phyloP scores from a whole-genome alignment of 2,888 invertebrate species.

The Pterostichus niger region DNA sequence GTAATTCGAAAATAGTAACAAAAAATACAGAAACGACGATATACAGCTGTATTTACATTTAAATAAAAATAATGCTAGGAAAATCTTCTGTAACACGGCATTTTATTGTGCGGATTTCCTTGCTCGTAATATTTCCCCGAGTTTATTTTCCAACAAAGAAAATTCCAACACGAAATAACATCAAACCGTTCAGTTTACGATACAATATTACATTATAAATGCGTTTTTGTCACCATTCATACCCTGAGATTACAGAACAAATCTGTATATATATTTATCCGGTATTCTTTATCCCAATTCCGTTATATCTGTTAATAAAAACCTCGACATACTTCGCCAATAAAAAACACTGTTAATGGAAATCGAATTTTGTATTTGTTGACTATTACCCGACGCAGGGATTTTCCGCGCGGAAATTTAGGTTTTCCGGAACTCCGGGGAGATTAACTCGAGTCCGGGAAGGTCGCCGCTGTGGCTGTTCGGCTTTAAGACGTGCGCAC shows the following conservation, averaged over 20 bases:
- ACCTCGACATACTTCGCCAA: constrained; percentile 15
- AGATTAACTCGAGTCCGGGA: constrained; percentile 10
- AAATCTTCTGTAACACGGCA: constrained; percentile 23
- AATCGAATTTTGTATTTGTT: constrained; percentile 52
- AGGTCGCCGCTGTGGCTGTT: not conserved
- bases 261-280: constrained; percentile 37
- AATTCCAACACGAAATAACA: not conserved
- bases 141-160: constrained; percentile 32
- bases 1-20: too few relatives aligned
- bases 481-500: constrained; percentile 47
- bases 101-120: constrained; percentile 36
- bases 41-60: constrained; percentile 15
- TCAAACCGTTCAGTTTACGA: constrained; percentile 27
- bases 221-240: constrained; percentile 31
- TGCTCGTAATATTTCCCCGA: constrained; percentile 7
- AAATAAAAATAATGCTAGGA: constrained; percentile 29
- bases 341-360: constrained; percentile 55
- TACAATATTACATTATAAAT: constrained; percentile 42
- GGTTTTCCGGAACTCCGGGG: constrained; percentile 30
- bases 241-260: constrained; percentile 30
- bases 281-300: constrained; percentile 11
- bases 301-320: constrained; percentile 43
- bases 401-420: constrained; percentile 22
- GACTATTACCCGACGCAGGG: constrained; percentile 21
- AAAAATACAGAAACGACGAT: not conserved